These are phyloP conservation scores for Mechanitis mazaeus DNA, from an alignment of 2,888 invertebrate genomes.

Conservation along the genomic window DNA sequence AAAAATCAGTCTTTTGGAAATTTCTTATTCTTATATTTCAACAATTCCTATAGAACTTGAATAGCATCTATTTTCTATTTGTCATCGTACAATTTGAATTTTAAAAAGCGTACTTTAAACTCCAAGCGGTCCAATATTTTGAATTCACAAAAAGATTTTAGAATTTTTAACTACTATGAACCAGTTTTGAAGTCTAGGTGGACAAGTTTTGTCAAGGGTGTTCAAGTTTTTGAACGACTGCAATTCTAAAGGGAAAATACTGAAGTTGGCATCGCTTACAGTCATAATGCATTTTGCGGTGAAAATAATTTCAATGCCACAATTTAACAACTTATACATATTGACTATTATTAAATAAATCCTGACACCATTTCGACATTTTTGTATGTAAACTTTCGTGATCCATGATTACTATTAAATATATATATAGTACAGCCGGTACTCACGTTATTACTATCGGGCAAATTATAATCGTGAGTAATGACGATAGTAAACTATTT, in stretches of 20 bases:
- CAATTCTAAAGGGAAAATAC: conserved; percentile 1
- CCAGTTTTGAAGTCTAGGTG: conserved; percentile 16
- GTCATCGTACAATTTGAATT: neutral
- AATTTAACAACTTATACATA: too few species aligned
- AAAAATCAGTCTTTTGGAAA: neutral
- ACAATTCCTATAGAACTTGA: neutral
- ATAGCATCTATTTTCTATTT: neutral
- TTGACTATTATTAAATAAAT: too few species aligned
- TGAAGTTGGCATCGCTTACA: neutral
- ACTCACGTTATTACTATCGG: too few species aligned
- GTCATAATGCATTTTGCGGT: neutral
- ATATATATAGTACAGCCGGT: too few species aligned
- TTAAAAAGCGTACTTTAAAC: too few species aligned
- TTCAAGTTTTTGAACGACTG: conserved; percentile 4
- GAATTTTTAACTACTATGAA: conserved; percentile 19
- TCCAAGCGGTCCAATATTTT: conserved; percentile 1
- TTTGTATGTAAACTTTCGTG: too few species aligned
- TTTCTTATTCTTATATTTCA: neutral
- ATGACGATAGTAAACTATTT: too few species aligned
- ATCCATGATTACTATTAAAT: too few species aligned
- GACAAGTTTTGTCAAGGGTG: conserved; percentile 7
- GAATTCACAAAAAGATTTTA: conserved; percentile 3
- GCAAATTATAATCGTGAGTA: too few species aligned
- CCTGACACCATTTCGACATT: too few species aligned
- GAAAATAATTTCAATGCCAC: neutral